Base-by-base conservation (phyloP, 2,113 vertebrate genomes). In the Merops nubicus region DNA sequence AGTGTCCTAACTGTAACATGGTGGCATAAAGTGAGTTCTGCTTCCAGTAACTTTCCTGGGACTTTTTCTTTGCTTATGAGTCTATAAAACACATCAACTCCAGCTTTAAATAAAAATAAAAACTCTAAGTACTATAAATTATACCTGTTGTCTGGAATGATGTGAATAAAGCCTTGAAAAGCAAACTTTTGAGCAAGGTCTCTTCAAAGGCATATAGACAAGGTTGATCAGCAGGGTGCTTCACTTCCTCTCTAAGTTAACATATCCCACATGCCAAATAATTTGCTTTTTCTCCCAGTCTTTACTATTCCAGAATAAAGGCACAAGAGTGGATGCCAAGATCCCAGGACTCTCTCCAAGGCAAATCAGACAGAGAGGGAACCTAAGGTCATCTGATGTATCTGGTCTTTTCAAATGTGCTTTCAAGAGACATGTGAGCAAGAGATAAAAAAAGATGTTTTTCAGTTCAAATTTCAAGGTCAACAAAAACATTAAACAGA, bases 1-100 rank as follows among this genome's bases (percentile, higher is more conserved):
- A 43, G 70, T 64, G 51, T 91, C 40, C 59, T 93, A 90, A 48
- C 57, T 68, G 38, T 75, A 76, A 78, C 95, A 85, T 31, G 34
- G 25, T 65, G 59, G 45, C 33, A 65, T 91, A 92, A 98, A 91
- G 63, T 95, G 93, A 64, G 47, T n/a, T n/a, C 91, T 60, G 56
- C 15, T 91, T 83, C 33, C 53, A 94, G 57, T 69, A 83, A 83
- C 48, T 93, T 73, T 73, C 48, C n/a, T 56, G 36, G 20, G 20
- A n/a, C n/a, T n/a, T n/a, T 77, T 92, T 92, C 19, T 70, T 83
- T 68, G 50, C 12, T 95, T 88, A 93, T 60, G 16, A 72, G 43
- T 85, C 56, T 47, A 69, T 89, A 94, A 90, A 95, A 68, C 28
- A 64, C 4, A 8, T 75, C 60, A 82, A 36, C 40, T 72, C 15